A percentile compares a stretch with the other conserved stretches of the same genome.
Evolutionary conservation across 1,140 invertebrate genomes (phyloP).

Genomic region (Zaprionus nigranus): DNA sequence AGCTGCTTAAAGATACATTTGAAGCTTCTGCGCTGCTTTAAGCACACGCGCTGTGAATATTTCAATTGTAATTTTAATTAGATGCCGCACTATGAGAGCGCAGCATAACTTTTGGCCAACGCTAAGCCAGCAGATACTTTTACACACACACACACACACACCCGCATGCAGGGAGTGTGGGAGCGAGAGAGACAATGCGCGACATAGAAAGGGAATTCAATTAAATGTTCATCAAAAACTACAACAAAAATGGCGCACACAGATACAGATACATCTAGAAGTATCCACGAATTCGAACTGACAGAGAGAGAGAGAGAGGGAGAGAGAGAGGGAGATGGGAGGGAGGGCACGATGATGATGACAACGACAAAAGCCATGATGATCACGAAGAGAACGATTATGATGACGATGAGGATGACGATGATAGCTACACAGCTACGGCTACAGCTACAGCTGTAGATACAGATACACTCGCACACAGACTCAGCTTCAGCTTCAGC

Average conservation of each 20-base stretch:
- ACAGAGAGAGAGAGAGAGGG: constrained; percentile 43
- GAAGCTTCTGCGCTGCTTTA: constrained; percentile 30
- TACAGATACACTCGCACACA: constrained; percentile 3
- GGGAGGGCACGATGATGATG: too few relatives aligned
- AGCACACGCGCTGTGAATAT: constrained; percentile 48
- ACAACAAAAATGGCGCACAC: constrained; percentile 68
- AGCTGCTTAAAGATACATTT: constrained; percentile 44
- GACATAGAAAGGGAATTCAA: constrained; percentile 69
- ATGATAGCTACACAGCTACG: not conserved
- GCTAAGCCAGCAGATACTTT: constrained; percentile 29
- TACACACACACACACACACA: constrained; percentile 24
- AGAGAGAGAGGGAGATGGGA: too few relatives aligned
- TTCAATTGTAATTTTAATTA: constrained; percentile 77
- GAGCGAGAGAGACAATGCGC: constrained; percentile 53
- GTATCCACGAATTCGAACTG: constrained; percentile 43
- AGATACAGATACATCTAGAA: constrained; percentile 27
- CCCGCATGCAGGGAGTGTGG: constrained; percentile 2
- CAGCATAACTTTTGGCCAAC: constrained; percentile 56
- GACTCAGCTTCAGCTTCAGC: constrained; percentile 28
- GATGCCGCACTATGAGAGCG: constrained; percentile 41
- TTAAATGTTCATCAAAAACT: constrained; percentile 83
- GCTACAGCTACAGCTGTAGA: not conserved
- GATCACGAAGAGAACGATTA: constrained; percentile 26
- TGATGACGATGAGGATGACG: constrained; percentile 26
- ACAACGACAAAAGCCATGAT: constrained; percentile 34